phyloP scores from a whole-genome alignment of 2,888 invertebrate species.

The Drosophila fungiperda region DNA sequence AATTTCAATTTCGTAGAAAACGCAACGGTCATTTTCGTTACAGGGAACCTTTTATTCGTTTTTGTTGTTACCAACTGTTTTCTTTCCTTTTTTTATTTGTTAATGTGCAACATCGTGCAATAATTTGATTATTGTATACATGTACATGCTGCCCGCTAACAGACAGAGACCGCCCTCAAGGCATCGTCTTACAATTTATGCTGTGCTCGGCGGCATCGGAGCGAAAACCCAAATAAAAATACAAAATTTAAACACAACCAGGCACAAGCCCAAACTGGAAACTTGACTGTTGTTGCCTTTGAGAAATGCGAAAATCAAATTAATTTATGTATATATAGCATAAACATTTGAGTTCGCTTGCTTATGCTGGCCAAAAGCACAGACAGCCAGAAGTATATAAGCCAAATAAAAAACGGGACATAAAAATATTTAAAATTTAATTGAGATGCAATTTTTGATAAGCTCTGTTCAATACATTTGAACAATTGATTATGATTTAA shows the following conservation, averaged over 20 bases:
- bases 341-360: slow-evolving; percentile 48
- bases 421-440: slow-evolving; percentile 15
- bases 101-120: slow-evolving; percentile 75
- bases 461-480: neutral
- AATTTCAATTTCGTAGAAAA: slow-evolving; percentile 57
- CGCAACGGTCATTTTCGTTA: slow-evolving; percentile 35
- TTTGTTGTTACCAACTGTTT: slow-evolving; percentile 11
- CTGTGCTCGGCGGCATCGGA: slow-evolving; percentile 36
- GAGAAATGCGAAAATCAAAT: slow-evolving; percentile 45
- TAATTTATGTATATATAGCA: slow-evolving; percentile 57
- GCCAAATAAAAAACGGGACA: neutral
- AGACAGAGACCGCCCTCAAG: slow-evolving; percentile 42
- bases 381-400: slow-evolving; percentile 3
- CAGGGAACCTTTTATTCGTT: slow-evolving; percentile 17
- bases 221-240: slow-evolving; percentile 16
- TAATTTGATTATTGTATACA: slow-evolving; percentile 72
- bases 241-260: slow-evolving; percentile 2
- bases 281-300: slow-evolving; percentile 26
- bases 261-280: slow-evolving; percentile 10
- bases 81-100: slow-evolving; percentile 37
- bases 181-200: slow-evolving; percentile 71
- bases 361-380: slow-evolving; percentile 43
- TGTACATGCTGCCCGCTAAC: slow-evolving; percentile 22
- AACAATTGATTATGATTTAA: neutral
- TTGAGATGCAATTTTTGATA: slow-evolving; percentile 13